Conservation (phyloP, 2,888 invertebrate genomes). For the Mycogona germanica region DNA sequence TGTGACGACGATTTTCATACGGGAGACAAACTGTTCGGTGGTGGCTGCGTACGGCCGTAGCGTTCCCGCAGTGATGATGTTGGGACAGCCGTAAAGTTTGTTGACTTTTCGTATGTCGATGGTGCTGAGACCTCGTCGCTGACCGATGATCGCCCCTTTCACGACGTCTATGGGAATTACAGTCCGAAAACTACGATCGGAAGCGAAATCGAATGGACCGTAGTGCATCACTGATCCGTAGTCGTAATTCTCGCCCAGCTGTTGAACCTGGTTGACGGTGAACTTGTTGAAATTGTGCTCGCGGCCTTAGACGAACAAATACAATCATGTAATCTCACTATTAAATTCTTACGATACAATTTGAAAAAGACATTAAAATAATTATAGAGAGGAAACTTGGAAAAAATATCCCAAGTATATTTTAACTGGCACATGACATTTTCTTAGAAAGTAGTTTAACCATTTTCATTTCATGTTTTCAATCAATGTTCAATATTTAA, state of each 20-base stretch:
- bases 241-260: conserved; percentile 31
- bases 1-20: no score
- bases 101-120: conserved; percentile 29
- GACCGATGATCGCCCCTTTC: conserved; percentile 27
- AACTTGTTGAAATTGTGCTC: conserved; percentile 32
- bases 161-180: conserved; percentile 29
- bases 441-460: not conserved
- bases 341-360: not conserved
- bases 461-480: not conserved
- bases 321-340: not conserved
- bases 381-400: no score
- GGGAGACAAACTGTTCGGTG: no score
- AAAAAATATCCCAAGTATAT: no score
- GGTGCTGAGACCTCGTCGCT: conserved; percentile 31
- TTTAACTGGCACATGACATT: no score
- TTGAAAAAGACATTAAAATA: no score
- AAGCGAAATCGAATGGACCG: conserved; percentile 32
- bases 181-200: conserved; percentile 28
- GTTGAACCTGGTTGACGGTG: conserved; percentile 28
- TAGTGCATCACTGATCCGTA: conserved; percentile 35
- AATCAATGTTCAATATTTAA: no score
- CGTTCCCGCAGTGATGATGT: conserved; percentile 7
- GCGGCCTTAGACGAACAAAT: conserved; percentile 25
- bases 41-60: no score
- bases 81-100: conserved; percentile 28